A percentile compares a stretch with the other conserved stretches of the same genome.
Evolutionary conservation across 1,140 invertebrate genomes (phyloP).

Genomic region (Mercenaria mercenaria): DNA sequence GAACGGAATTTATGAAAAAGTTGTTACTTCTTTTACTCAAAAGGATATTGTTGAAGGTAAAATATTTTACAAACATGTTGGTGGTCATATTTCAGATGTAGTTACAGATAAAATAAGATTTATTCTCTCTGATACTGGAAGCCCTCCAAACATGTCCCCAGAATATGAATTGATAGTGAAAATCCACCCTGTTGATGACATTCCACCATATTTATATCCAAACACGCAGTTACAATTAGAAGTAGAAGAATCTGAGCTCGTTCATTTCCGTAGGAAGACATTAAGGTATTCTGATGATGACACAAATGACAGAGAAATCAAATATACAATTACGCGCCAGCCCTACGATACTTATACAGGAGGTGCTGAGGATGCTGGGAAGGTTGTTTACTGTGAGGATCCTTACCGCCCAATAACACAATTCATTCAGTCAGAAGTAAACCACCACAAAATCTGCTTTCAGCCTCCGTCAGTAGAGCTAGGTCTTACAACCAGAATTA

Average conservation of each 20-base stretch:
- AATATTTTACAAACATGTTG: slow-evolving; percentile 85
- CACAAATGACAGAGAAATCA: slow-evolving; percentile 82
- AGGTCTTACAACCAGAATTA: slow-evolving; percentile 83
- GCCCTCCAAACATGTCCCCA: slow-evolving; percentile 85
- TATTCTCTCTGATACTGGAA: slow-evolving; percentile 79
- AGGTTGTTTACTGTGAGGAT: slow-evolving; percentile 83
- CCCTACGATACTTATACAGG: slow-evolving; percentile 84
- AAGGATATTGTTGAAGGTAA: slow-evolving; percentile 85
- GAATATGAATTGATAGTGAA: slow-evolving; percentile 82
- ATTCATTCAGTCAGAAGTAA: slow-evolving; percentile 86
- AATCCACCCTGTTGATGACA: slow-evolving; percentile 85
- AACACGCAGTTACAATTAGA: slow-evolving; percentile 82
- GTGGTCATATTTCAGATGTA: slow-evolving; percentile 76
- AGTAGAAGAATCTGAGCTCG: slow-evolving; percentile 84
- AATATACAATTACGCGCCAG: slow-evolving; percentile 78
- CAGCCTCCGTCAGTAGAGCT: slow-evolving; percentile 84
- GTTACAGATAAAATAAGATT: slow-evolving; percentile 83
- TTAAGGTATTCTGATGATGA: slow-evolving; percentile 84
- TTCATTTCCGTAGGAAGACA: slow-evolving; percentile 81
- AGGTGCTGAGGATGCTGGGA: slow-evolving; percentile 80
- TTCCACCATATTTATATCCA: slow-evolving; percentile 83
- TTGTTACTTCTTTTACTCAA: slow-evolving; percentile 84
- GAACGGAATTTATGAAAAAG: slow-evolving; percentile 83
- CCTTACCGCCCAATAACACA: slow-evolving; percentile 73
- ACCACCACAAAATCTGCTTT: slow-evolving; percentile 86